Conservation (phyloP, 2,888 invertebrate species). For the Tetragonula carbonaria region DNA sequence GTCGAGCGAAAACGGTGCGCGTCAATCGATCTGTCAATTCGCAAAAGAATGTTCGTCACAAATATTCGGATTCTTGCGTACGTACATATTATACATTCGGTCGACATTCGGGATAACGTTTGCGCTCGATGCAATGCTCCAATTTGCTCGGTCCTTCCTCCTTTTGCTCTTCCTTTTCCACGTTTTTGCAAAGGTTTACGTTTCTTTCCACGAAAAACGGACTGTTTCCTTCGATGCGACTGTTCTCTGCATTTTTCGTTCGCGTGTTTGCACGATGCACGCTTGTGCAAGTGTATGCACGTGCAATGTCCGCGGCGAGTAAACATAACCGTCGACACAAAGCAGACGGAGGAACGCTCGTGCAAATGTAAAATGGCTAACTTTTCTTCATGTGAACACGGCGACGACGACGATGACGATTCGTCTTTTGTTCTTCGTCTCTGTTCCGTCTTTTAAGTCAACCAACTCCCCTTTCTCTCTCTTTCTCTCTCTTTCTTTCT, state of each 20-base stretch:
- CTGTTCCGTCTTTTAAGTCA: conserved; percentile 27
- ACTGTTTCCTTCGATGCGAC: not conserved
- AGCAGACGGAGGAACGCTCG: conserved; percentile 53
- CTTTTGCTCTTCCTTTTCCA: too few relatives aligned
- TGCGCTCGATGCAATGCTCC: not conserved
- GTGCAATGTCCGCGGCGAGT: conserved; percentile 25
- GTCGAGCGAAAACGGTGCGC: not conserved
- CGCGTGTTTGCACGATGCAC: conserved; percentile 39
- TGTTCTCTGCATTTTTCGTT: not conserved
- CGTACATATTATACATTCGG: not conserved
- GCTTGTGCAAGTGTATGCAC: conserved; percentile 26
- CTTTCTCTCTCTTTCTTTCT: not conserved
- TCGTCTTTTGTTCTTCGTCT: conserved; percentile 16
- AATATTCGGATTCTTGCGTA: conserved; percentile 14
- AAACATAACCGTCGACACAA: conserved; percentile 61
- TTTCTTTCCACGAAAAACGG: conserved; percentile 21
- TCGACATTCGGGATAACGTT: not conserved
- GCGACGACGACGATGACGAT: conserved; percentile 26
- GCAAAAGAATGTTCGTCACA: not conserved
- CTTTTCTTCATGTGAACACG: conserved; percentile 48
- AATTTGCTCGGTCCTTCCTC: not conserved
- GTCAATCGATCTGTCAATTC: conserved; percentile 23
- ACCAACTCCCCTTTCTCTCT: not conserved
- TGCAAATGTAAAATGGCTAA: conserved; percentile 68
- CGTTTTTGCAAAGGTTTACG: conserved; percentile 5